Conservation (phyloP, 2,113 vertebrate species). For the Pteruthius melanotis region DNA sequence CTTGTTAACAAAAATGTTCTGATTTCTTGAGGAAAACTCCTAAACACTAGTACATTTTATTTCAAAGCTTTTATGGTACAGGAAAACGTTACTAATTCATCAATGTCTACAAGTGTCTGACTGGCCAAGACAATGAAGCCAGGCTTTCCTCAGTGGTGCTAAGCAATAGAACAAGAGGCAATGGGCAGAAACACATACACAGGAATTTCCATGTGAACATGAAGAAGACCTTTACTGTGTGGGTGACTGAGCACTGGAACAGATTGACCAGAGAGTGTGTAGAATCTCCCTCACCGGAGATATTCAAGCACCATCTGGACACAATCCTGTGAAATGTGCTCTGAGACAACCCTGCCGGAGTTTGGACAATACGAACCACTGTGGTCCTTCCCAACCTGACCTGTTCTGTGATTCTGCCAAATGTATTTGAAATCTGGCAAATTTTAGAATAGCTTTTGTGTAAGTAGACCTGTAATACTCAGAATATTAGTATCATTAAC, state of each 20-base stretch:
- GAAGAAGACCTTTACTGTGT: neutral
- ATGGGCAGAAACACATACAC: too few species aligned
- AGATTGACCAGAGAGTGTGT: neutral
- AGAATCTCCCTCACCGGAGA: neutral
- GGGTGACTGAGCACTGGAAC: neutral
- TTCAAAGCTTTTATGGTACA: neutral
- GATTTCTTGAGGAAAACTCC: neutral
- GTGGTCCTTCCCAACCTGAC: neutral
- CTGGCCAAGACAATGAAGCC: neutral
- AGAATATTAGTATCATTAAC: neutral
- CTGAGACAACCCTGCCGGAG: neutral
- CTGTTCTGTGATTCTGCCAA: neutral
- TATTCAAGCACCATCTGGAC: neutral
- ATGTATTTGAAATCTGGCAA: neutral
- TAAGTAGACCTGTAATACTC: neutral
- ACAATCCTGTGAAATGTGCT: neutral
- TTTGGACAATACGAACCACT: too few species aligned
- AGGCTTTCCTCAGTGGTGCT: neutral
- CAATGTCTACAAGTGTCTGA: neutral
- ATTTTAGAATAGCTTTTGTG: neutral
- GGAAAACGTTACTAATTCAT: neutral
- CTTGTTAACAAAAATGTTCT: neutral
- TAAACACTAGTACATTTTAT: neutral
- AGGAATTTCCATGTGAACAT: neutral
- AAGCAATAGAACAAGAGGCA: neutral